Percentiles rank a stretch among this genome's conserved stretches.
phyloP scores from a whole-genome alignment of 1,140 invertebrate genomes.

The Kradibia gibbosae region DNA sequence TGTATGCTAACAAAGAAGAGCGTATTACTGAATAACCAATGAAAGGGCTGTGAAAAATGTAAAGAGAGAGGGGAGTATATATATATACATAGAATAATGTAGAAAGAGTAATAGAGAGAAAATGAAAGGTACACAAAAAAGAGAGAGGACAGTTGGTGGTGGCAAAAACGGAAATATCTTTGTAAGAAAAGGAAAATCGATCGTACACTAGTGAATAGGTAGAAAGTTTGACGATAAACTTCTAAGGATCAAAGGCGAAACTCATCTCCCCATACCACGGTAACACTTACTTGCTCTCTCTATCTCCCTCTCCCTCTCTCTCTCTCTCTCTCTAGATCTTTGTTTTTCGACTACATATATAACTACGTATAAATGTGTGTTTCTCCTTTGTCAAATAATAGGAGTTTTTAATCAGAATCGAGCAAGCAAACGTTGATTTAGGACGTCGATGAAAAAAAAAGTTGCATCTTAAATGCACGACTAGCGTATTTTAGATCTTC shows the following conservation, averaged over 20 bases:
- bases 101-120: neutral
- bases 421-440: neutral
- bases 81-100: neutral
- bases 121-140: neutral
- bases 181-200: slow-evolving; percentile 35
- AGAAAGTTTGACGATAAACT: slow-evolving; percentile 42
- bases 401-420: slow-evolving; percentile 24
- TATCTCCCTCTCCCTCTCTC: neutral
- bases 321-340: neutral
- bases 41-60: neutral
- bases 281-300: neutral
- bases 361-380: neutral
- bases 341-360: neutral
- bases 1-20: slow-evolving; percentile 20
- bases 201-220: neutral
- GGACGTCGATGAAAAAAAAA: neutral
- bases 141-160: neutral
- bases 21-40: neutral
- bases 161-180: slow-evolving; percentile 1
- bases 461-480: too few species aligned
- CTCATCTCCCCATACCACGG: too few species aligned
- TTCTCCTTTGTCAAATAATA: neutral
- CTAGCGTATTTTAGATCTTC: too few species aligned
- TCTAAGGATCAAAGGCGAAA: slow-evolving; percentile 30
- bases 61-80: neutral